Evolutionary conservation across 1,140 invertebrate species (phyloP), one percentile per base, ranked within the genome.

Genomic region (Leucophenga varia): DNA sequence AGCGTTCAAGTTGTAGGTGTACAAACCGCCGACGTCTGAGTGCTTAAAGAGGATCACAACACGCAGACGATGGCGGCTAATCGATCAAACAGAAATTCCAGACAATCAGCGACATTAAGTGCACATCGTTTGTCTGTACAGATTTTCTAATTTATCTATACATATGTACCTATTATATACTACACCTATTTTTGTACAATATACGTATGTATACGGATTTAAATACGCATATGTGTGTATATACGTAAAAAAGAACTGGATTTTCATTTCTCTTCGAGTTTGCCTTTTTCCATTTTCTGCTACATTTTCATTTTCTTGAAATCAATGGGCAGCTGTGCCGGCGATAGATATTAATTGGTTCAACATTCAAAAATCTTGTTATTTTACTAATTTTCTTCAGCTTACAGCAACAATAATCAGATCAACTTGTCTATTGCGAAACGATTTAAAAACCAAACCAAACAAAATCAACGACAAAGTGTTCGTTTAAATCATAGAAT

Each of bases 331-430:
- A 67, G 63, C 63, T 67, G 63, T 59, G 54, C 17, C 51, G 28
- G 36, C 63, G 63, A 69, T 64, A 59, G 63, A 49, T 68, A 68
- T 68, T 68, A 68, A 68, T 68, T 58, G 47, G 45, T 46, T 48
- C 35, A 41, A 43, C 10, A 55, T 55, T 39, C 43, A 50, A 59
- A 46, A 49, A 38, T 17, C 43, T 32, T 37, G 34, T 48, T n/a
- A 32, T 57, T 53, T 49, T 52, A 58, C 55, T 54, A 58, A 58
- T 57, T 58, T 61, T 52, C 52, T 39, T 38, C 55, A 43, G 38
- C 37, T 31, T 19, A 37, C 30, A 10, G 35, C 38, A n/a, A n/a
- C n/a, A n/a, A n/a, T n/a, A n/a, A n/a, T n/a, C n/a, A n/a, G n/a
- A n/a, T n/a, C n/a, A n/a, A n/a, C n/a, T n/a, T n/a, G n/a, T n/a